Evolutionary conservation across 2,113 vertebrate species (phyloP).

Genomic region (Orthonyx spaldingii): DNA sequence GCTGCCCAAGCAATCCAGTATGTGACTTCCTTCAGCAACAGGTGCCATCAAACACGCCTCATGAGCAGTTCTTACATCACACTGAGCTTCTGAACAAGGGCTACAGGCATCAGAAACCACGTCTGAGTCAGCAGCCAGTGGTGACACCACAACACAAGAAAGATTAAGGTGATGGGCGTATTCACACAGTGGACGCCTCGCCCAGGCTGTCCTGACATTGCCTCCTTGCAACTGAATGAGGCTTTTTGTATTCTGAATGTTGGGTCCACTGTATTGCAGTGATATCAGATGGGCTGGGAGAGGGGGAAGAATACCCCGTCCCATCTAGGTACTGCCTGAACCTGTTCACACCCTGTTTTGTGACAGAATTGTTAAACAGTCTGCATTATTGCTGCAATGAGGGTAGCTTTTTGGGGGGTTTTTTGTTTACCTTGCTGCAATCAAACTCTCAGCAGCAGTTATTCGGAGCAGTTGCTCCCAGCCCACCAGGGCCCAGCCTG

Average conservation of each 20-base stretch:
- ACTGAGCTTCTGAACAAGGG: not conserved
- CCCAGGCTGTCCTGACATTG: not conserved
- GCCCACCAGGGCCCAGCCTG: not conserved
- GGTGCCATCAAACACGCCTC: rapidly evolving
- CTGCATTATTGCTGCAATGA: not conserved
- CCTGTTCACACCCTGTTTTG: not conserved
- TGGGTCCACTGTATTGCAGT: not conserved
- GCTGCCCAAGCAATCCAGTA: not conserved
- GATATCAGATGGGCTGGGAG: not conserved
- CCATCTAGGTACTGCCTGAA: not conserved
- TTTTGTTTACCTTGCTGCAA: not conserved
- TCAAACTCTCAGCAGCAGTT: not conserved
- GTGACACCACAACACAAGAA: not conserved
- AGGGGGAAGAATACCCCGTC: not conserved
- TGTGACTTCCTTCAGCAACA: rapidly evolving
- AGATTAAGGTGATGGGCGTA: too few species aligned
- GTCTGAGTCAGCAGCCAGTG: not conserved
- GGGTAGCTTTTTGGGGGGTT: rapidly evolving
- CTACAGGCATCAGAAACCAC: not conserved
- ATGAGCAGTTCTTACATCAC: not conserved
- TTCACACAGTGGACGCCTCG: rapidly evolving
- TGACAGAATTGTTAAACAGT: not conserved
- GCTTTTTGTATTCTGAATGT: not conserved
- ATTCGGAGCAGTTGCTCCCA: not conserved
- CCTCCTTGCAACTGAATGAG: not conserved